Evolutionary conservation across 2,113 vertebrate genomes (phyloP), one percentile per base, ranked within the genome.

Genomic region (Rhabdornis inornatus): DNA sequence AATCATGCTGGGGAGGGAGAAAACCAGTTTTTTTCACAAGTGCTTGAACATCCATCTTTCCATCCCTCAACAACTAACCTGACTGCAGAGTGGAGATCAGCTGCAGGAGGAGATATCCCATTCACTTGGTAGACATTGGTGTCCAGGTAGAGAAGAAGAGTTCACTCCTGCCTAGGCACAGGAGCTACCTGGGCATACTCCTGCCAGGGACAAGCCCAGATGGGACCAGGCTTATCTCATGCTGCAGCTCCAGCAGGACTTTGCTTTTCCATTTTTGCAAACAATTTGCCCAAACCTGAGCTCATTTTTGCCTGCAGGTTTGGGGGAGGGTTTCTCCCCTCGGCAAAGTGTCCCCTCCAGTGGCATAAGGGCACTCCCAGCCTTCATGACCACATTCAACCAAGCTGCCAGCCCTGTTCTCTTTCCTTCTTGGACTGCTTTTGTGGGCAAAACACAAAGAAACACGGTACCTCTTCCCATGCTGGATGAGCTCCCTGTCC

Each of bases 301-400:
- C 52, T 76, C 4, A 20, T 30, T 33, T 63, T 68, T 78, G 15
- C 56, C 53, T 45, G 35, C 16, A 55, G 5, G 20, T 79, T 79
- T 82, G 23, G 11, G 82, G 72, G 16, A 71, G 10, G 9, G 5
- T 89, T 35, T 56, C 16, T 21, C 45, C 45, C 15, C 68, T 63
- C 25, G 40, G 24, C 6, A 4, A 55, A 23, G 7, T 23, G 33
- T 42, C 49, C 40, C 37, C 30, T 91, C 25, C 2, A 0, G 7
- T n/a, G 82, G 42, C 24, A 64, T 0, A 0, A 57, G 19, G 4
- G 1, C 12, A 2, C 2, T 42, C 18, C 39, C 44, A 72, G n/a
- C 35, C 15, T 47, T 86, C n/a, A 3, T 17, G 19, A 44, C 35
- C 35, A 13, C 4, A 0, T 42, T 49, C 2, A 6, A 18, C 15